Base-by-base conservation (phyloP, 2,797 vertebrate genomes). In the Cyprinodon diabolis region DNA sequence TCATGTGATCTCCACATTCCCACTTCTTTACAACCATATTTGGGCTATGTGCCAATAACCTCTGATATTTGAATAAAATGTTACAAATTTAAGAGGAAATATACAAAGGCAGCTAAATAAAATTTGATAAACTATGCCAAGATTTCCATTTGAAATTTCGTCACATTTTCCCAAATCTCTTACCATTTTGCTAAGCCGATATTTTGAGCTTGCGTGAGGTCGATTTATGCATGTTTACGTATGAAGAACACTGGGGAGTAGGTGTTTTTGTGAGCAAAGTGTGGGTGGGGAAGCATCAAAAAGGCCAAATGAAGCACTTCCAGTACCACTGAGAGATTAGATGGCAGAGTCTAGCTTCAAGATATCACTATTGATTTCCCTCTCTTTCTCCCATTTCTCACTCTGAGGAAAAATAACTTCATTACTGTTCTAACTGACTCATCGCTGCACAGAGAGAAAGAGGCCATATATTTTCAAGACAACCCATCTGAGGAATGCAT, bases 301-400 rank as follows among this genome's bases (percentile, higher is more conserved):
- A 90, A 90, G 91, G 92, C 91, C 90, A 94, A 95, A 95, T 94
- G 88, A 95, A 94, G 93, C 92, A 94, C 92, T 94, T 94, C 92
- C 91, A 95, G 90, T 90, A 93, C 87, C 90, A 90, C 84, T 79
- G 89, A 92, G 91, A 89, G 91, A 94, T 94, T 94, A 93, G 87
- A 93, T 91, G 86, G 90, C 88, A 92, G 93, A 93, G 91, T 93
- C 88, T 71, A 78, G 84, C 90, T 93, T 91, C 83, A 80, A 94
- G 92, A 92, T 91, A 94, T 94, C 90, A 92, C 92, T 95, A 94
- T 94, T 93, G 94, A 95, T 94, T 94, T 92, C 84, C 80, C 83
- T 87, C 87, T 92, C 90, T 92, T 93, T 91, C 89, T 92, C 90
- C 85, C 89, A 91, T 91, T 93, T 93, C 88, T 92, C 88, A 91